phyloP scores from a whole-genome alignment of 1,140 invertebrate species.

The Dinothrombium tinctorium region DNA sequence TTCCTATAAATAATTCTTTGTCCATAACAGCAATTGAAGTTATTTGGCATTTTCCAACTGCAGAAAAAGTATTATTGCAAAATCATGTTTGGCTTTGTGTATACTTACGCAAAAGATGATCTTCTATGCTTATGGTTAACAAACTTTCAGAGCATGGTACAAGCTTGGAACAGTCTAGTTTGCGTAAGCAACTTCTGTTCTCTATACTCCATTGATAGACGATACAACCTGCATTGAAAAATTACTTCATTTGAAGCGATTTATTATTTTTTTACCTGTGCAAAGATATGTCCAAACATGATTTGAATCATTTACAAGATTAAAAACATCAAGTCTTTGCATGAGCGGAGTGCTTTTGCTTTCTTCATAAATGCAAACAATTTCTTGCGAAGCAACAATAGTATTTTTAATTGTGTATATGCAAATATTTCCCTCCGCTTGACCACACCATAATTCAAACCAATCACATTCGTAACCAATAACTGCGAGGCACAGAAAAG shows the following conservation, averaged over 20 bases:
- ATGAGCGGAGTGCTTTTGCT: constrained; percentile 19
- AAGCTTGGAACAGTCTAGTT: constrained; percentile 70
- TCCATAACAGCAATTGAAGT: constrained; percentile 45
- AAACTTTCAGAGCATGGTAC: constrained; percentile 72
- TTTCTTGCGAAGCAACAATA: constrained; percentile 32
- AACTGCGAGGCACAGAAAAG: constrained; percentile 24
- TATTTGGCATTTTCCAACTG: constrained; percentile 29
- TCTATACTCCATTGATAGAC: constrained; percentile 58
- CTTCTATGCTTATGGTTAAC: constrained; percentile 71
- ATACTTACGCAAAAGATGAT: constrained; percentile 42
- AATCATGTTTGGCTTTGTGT: background rate
- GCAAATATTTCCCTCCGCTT: constrained; percentile 41
- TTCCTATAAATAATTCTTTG: constrained; percentile 56
- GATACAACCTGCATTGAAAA: constrained; percentile 45
- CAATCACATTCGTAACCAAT: constrained; percentile 20
- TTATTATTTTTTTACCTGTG: too few species aligned
- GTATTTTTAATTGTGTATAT: constrained; percentile 34
- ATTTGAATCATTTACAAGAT: constrained; percentile 25
- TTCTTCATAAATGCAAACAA: constrained; percentile 30
- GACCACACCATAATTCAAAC: constrained; percentile 44
- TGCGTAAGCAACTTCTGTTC: constrained; percentile 39
- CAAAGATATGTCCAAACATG: constrained; percentile 50
- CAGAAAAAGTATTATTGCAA: background rate
- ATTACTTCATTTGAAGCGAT: too few species aligned
- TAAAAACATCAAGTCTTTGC: constrained; percentile 34